phyloP scores from a whole-genome alignment of 2,888 invertebrate genomes.

The Macrophya alboannulata region DNA sequence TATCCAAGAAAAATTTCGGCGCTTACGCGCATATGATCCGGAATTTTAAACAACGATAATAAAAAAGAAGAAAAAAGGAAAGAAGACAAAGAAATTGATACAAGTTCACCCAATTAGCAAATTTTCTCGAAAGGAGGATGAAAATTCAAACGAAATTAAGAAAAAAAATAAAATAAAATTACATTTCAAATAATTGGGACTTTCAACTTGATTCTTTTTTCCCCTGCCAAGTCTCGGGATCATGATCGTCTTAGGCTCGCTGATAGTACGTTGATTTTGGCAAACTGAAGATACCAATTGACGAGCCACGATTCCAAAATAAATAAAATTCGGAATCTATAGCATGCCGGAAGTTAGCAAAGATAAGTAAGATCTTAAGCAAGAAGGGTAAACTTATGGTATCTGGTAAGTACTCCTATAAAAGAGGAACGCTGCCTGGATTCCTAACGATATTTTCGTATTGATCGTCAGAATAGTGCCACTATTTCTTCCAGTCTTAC shows the following conservation, averaged over 20 bases:
- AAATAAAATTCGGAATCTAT: background rate
- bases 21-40: background rate
- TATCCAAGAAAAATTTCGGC: background rate
- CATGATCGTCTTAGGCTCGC: background rate
- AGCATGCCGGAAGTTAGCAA: background rate
- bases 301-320: conserved; percentile 1
- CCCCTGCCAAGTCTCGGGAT: too few relatives aligned
- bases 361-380: conserved; percentile 7
- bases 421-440: conserved; percentile 35
- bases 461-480: conserved; percentile 14
- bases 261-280: background rate
- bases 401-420: conserved; percentile 35
- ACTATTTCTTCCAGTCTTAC: background rate
- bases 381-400: conserved; percentile 18
- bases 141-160: background rate
- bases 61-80: too few relatives aligned
- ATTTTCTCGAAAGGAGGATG: background rate
- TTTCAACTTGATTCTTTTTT: background rate
- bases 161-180: background rate
- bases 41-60: background rate
- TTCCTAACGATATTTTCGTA: conserved; percentile 29
- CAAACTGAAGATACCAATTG: background rate
- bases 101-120: background rate
- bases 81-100: background rate
- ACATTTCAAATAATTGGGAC: background rate